Percentiles rank a stretch among this genome's conserved stretches.
These are phyloP conservation scores for Corythornis vintsioides DNA, from an alignment of 2,113 vertebrate genomes.

Conservation along the genomic window DNA sequence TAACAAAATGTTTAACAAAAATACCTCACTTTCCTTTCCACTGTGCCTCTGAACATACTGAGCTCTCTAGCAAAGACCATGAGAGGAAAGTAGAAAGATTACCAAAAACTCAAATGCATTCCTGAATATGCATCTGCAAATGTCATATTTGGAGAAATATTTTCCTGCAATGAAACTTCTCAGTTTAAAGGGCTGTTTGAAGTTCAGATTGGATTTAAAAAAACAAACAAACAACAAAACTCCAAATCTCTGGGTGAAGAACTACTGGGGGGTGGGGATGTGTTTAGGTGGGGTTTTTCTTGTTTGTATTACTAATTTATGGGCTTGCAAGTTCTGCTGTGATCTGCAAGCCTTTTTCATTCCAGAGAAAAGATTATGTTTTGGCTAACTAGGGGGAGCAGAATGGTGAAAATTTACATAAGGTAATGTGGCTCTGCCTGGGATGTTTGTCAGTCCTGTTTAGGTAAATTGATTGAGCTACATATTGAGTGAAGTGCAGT, in stretches of 20 bases:
- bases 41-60: fast-evolving
- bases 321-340: neutral
- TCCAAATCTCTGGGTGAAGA: neutral
- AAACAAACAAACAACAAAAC: too few species aligned
- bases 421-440: neutral
- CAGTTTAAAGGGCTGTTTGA: neutral
- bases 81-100: neutral
- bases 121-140: neutral
- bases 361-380: neutral
- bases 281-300: too few species aligned
- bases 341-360: neutral
- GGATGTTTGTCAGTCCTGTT: neutral
- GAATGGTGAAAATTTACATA: neutral
- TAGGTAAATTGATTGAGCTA: neutral
- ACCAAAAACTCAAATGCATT: neutral
- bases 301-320: neutral
- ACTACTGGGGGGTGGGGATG: neutral
- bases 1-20: neutral
- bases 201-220: neutral
- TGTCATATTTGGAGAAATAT: neutral
- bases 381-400: neutral
- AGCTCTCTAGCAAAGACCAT: neutral
- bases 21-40: neutral
- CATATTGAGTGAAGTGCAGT: neutral
- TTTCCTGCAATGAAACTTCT: neutral